Percentiles rank a stretch among this genome's conserved stretches.
These are phyloP conservation scores for Piprites chloris DNA, from an alignment of 2,113 vertebrate species.

Conservation along the genomic window DNA sequence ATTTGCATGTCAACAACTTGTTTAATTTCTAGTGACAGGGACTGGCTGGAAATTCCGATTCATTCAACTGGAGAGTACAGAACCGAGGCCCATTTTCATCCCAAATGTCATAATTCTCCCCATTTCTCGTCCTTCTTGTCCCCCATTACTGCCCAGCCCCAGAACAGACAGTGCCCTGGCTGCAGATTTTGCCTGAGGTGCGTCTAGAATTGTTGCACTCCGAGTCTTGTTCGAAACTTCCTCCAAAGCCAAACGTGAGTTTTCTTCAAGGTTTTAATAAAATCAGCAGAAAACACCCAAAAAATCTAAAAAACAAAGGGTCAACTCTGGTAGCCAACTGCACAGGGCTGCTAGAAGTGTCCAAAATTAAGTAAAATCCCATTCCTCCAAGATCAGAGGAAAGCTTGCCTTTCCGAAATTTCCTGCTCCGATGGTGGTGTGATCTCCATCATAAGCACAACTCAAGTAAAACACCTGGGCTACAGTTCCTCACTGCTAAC, in stretches of 20 bases:
- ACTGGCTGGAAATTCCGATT: background rate
- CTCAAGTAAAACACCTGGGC: fast-evolving
- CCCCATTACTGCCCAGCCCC: background rate
- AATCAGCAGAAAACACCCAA: background rate
- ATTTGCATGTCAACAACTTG: background rate
- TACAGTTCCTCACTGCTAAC: background rate
- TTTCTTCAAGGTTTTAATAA: background rate
- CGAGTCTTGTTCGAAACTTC: background rate
- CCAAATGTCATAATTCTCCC: background rate
- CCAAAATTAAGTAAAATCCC: background rate
- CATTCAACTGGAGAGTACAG: background rate
- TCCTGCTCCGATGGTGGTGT: background rate
- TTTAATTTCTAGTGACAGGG: background rate
- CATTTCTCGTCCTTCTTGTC: background rate
- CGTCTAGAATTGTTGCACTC: background rate
- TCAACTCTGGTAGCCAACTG: background rate
- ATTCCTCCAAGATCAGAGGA: background rate
- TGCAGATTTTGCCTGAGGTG: background rate
- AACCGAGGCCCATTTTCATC: background rate
- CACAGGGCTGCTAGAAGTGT: background rate
- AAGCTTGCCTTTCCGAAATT: background rate
- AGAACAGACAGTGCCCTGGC: background rate
- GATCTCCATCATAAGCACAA: background rate
- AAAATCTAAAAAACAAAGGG: background rate
- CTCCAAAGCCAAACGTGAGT: background rate